A percentile compares a stretch with the other conserved stretches of the same genome.
These are phyloP conservation scores for Pseudomugil tenellus DNA, from an alignment of 2,797 vertebrate species.

Conservation along the genomic window DNA sequence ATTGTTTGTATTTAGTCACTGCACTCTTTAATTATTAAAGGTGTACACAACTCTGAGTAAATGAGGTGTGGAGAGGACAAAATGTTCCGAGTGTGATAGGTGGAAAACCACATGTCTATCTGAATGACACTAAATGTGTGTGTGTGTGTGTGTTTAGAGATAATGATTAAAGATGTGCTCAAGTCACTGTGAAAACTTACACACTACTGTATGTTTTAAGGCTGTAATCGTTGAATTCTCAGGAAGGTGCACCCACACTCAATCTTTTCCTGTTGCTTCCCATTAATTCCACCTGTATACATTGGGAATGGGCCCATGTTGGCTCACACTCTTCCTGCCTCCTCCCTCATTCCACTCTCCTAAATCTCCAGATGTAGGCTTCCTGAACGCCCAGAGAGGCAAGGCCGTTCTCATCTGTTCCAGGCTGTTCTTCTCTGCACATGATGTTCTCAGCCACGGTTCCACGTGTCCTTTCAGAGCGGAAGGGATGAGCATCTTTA, in stretches of 20 bases:
- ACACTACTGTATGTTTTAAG: slow-evolving; percentile 22
- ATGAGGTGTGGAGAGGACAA: slow-evolving; percentile 26
- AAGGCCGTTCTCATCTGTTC: slow-evolving; percentile 39
- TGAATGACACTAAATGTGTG: slow-evolving; percentile 17
- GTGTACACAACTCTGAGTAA: slow-evolving; percentile 25
- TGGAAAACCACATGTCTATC: slow-evolving; percentile 16
- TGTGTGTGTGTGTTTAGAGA: slow-evolving; percentile 9
- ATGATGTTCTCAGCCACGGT: slow-evolving; percentile 45
- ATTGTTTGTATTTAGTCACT: slow-evolving; percentile 34
- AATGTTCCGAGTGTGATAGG: slow-evolving; percentile 27
- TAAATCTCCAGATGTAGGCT: slow-evolving; percentile 68
- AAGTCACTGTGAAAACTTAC: slow-evolving; percentile 16
- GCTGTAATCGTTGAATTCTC: slow-evolving; percentile 67
- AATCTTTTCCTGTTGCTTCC: slow-evolving; percentile 74
- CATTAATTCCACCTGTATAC: slow-evolving; percentile 80
- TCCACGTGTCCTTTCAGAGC: slow-evolving; percentile 52
- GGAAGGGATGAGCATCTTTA: slow-evolving; percentile 54
- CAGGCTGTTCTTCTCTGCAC: slow-evolving; percentile 35
- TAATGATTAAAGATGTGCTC: slow-evolving; percentile 16
- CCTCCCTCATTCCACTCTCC: slow-evolving; percentile 47
- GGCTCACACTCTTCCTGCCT: slow-evolving; percentile 69
- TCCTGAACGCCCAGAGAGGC: slow-evolving; percentile 59
- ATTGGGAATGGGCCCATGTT: slow-evolving; percentile 73
- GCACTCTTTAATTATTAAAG: slow-evolving; percentile 27
- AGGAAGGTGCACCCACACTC: slow-evolving; percentile 64